A percentile compares a stretch with the other conserved stretches of the same genome.
Evolutionary conservation across 2,113 vertebrate species (phyloP).

Genomic region (Oryzias woworae): DNA sequence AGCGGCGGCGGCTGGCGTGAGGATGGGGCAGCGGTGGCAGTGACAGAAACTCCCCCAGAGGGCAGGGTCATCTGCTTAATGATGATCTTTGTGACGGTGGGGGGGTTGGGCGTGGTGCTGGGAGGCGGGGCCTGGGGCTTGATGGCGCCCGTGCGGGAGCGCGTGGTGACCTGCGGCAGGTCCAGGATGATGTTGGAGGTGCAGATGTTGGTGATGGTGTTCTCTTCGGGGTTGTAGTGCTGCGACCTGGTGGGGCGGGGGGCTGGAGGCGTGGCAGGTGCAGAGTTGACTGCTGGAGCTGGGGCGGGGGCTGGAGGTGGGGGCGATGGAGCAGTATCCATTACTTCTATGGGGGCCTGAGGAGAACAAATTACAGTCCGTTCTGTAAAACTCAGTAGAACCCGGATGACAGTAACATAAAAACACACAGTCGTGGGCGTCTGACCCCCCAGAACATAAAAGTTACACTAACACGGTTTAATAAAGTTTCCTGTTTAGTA

Average conservation of each 20-base stretch:
- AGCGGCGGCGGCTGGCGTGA: constrained; percentile 85
- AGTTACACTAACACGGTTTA: too few species aligned
- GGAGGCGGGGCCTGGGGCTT: constrained; percentile 63
- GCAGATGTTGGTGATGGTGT: constrained; percentile 84
- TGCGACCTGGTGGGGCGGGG: constrained; percentile 55
- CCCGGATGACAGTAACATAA: background rate
- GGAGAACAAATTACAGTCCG: background rate
- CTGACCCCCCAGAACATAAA: too few species aligned
- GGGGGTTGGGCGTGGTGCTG: constrained; percentile 51
- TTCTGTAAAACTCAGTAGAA: background rate
- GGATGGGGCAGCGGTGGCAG: constrained; percentile 72
- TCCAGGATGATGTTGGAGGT: constrained; percentile 82
- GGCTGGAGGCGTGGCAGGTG: background rate
- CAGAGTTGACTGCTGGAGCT: constrained; percentile 1
- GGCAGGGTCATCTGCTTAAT: constrained; percentile 83
- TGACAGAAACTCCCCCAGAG: constrained; percentile 78
- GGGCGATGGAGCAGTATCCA: constrained; percentile 71
- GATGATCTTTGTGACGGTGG: constrained; percentile 85
- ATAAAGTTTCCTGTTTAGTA: too few species aligned
- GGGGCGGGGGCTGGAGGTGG: constrained; percentile 37
- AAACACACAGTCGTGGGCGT: too few species aligned
- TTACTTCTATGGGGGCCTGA: constrained; percentile 64
- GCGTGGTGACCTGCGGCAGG: constrained; percentile 77
- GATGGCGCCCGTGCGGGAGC: constrained; percentile 74
- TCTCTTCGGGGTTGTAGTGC: constrained; percentile 75